Conservation (phyloP, 2,113 vertebrate genomes). For the Uropsilus gracilis region DNA sequence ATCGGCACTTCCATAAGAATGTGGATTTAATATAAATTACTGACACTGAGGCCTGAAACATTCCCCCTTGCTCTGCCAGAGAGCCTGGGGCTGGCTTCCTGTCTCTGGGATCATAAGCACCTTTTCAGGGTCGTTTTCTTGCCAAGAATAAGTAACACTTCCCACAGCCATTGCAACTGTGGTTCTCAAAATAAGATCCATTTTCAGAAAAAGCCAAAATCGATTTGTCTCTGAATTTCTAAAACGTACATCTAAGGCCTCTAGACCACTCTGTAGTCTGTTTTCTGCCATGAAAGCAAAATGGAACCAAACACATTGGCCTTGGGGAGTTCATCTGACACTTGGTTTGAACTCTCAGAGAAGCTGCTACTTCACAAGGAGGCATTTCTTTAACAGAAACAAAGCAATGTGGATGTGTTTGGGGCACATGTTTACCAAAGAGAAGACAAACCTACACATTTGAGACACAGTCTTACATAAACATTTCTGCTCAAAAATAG, state of each 20-base stretch:
- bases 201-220: slow-evolving; percentile 41
- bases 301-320: neutral
- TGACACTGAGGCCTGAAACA: neutral
- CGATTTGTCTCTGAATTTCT: slow-evolving; percentile 36
- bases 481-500: neutral
- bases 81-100: neutral
- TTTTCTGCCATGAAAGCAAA: neutral
- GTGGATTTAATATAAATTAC: neutral
- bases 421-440: neutral
- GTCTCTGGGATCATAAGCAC: neutral
- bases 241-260: neutral
- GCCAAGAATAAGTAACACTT: slow-evolving; percentile 51
- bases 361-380: neutral
- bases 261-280: fast-evolving
- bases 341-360: neutral
- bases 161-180: neutral
- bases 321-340: neutral
- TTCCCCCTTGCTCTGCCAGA: neutral
- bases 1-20: neutral
- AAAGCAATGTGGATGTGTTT: neutral
- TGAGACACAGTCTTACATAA: neutral
- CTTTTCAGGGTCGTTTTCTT: neutral
- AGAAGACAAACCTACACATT: neutral
- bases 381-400: neutral
- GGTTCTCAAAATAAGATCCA: neutral